Percentiles rank a stretch among this genome's conserved stretches.
Evolutionary conservation across 2,113 vertebrate genomes (phyloP).

Genomic region (Sinocyclocheilus grahami): DNA sequence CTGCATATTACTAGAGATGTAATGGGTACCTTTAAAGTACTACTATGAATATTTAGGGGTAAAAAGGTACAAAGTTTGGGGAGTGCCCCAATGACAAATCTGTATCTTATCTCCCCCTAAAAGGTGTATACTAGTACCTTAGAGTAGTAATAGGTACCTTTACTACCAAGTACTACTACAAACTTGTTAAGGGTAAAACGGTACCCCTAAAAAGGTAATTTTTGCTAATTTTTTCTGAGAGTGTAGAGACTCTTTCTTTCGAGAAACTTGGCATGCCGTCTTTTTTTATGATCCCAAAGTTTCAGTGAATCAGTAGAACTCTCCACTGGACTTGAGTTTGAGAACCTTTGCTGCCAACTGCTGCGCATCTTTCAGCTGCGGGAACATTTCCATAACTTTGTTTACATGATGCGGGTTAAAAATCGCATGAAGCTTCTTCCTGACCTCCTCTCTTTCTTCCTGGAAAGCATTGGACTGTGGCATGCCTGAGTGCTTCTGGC

Average conservation of each 20-base stretch:
- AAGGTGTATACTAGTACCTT: no score
- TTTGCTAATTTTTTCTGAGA: background rate
- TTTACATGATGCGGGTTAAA: constrained; percentile 88
- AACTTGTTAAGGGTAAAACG: background rate
- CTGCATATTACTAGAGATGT: no score
- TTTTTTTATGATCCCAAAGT: background rate
- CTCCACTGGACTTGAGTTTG: constrained; percentile 79
- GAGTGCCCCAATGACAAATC: no score
- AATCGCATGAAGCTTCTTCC: constrained; percentile 86
- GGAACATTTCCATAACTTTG: constrained; percentile 87
- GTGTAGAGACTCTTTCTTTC: background rate
- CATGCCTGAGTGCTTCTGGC: constrained; percentile 65
- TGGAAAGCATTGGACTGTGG: constrained; percentile 63
- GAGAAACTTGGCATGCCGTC: background rate
- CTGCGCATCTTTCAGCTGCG: constrained; percentile 84
- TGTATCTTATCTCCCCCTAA: no score
- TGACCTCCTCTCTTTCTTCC: constrained; percentile 79
- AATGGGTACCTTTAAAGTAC: no score
- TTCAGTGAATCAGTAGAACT: constrained; percentile 60
- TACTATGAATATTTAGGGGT: no score
- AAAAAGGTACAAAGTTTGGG: no score
- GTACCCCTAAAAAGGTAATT: background rate
- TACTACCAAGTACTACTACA: background rate
- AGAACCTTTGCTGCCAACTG: constrained; percentile 86
- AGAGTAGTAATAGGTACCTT: no score